Conservation (phyloP, 2,797 vertebrate genomes). For the Octomys mimax region DNA sequence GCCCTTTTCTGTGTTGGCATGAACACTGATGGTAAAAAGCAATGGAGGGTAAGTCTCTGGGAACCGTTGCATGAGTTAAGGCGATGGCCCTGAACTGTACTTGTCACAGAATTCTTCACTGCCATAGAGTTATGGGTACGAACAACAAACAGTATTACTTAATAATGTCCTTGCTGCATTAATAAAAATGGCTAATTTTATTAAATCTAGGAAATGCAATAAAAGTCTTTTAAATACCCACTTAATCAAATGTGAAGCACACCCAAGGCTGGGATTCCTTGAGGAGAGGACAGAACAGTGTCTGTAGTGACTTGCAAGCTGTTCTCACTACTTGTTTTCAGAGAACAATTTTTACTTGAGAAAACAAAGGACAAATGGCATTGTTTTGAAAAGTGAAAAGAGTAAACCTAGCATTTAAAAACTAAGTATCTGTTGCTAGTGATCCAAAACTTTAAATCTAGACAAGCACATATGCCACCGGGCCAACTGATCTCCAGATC, state of each 20-base stretch:
- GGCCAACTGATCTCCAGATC: too few relatives aligned
- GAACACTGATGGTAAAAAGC: neutral
- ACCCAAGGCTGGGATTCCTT: neutral
- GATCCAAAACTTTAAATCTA: neutral
- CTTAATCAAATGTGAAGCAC: neutral
- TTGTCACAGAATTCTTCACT: neutral
- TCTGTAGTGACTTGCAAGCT: neutral
- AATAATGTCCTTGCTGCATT: neutral
- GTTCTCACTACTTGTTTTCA: neutral
- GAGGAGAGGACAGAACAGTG: neutral
- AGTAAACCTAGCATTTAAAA: neutral
- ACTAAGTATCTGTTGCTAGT: neutral
- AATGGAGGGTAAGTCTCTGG: neutral
- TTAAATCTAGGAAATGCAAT: neutral
- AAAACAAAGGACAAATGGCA: neutral
- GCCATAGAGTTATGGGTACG: neutral
- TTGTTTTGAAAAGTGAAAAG: neutral
- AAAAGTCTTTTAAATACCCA: neutral
- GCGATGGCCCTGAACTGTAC: neutral
- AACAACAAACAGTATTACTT: neutral
- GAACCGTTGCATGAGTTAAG: neutral
- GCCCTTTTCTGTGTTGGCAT: neutral
- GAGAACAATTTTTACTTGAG: neutral
- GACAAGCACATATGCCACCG: too few relatives aligned
- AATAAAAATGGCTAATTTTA: conserved; percentile 1